Evolutionary conservation across 2,113 vertebrate species (phyloP).

Genomic region (Sinocyclocheilus grahami): DNA sequence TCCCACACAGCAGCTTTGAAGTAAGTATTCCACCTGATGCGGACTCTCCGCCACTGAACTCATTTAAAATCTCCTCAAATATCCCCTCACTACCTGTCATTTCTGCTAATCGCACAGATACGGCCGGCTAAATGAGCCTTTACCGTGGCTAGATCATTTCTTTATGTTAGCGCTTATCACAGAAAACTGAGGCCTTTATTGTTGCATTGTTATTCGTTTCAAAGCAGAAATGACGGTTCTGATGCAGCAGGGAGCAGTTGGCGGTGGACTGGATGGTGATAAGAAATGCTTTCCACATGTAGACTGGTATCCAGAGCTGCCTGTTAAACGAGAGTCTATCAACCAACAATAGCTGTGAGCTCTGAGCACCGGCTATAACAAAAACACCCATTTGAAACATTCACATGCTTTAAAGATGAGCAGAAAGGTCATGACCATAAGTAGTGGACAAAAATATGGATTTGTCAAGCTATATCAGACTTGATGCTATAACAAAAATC

Average conservation of each 20-base stretch:
- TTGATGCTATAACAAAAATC: not conserved
- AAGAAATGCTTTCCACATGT: conserved; percentile 77
- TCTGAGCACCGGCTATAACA: not conserved
- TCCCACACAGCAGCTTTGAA: conserved; percentile 51
- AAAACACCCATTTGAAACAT: not conserved
- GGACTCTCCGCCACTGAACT: conserved; percentile 16
- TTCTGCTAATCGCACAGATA: conserved; percentile 59
- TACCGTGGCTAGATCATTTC: conserved; percentile 56
- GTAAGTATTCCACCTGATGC: conserved; percentile 55
- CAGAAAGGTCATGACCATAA: not conserved
- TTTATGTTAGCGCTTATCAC: conserved; percentile 69
- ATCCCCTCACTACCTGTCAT: conserved; percentile 48
- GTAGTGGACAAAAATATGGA: not conserved
- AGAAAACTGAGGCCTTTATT: conserved; percentile 58
- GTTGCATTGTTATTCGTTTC: conserved; percentile 55
- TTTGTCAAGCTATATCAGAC: not conserved
- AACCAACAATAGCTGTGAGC: conserved; percentile 28
- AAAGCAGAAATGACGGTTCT: conserved; percentile 30
- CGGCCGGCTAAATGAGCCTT: conserved; percentile 38
- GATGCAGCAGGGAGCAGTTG: conserved; percentile 72
- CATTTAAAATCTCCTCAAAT: conserved; percentile 54
- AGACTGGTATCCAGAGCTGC: conserved; percentile 30
- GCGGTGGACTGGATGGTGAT: conserved; percentile 59
- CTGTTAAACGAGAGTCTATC: conserved; percentile 49
- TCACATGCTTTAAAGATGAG: not conserved